Evolutionary conservation across 2,888 invertebrate species (phyloP), one percentile per base, ranked within the genome.

Genomic region (Ophion costatus): DNA sequence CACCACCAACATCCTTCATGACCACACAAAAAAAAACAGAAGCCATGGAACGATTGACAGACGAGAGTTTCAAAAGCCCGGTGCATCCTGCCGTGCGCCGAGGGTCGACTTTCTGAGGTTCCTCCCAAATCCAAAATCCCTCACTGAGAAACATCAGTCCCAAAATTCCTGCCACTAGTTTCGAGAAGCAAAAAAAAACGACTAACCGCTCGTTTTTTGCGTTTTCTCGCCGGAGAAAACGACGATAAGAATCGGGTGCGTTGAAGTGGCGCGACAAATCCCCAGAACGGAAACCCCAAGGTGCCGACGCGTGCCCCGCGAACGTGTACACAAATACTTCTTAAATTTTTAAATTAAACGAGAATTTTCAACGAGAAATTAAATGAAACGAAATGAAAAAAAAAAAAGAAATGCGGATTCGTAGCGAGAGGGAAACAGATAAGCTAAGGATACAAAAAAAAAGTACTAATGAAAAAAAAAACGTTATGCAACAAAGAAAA

Each of bases 301-400:
- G 91, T 88, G 90, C 89, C 91, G 91, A 90, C 90, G 90, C 90
- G 88, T 90, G 91, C 91, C 91, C 91, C 91, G 92, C 91, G 90
- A 92, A 92, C 89, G 89, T 93, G 93, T 93, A 93, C 90, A 85
- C 84, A 85, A 92, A 93, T 92, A 92, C 91, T 90, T 88, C 70
- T 82, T 79, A 87, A 87, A 83, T 87, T 89, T 90, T 91, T 89
- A 89, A 91, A 90, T 84, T 77, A 86, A 87, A 83, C 84, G 84
- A 87, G 70, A 69, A 63, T 74, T 74, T 51, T 38, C 38, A 38
- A 38, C 38, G 9, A 38, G 38, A 38, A 38, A 38, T 38, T 38
- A 38, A 38, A 7, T 9, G 38, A 38, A 38, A 38, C 38, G 38
- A 38, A 38, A 38, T 38, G 38, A 38, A 38, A 85, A 87, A 83